Evolutionary conservation across 2,888 invertebrate species (phyloP), one percentile per base, ranked within the genome.

Genomic region (Blastobasis lacticolella): DNA sequence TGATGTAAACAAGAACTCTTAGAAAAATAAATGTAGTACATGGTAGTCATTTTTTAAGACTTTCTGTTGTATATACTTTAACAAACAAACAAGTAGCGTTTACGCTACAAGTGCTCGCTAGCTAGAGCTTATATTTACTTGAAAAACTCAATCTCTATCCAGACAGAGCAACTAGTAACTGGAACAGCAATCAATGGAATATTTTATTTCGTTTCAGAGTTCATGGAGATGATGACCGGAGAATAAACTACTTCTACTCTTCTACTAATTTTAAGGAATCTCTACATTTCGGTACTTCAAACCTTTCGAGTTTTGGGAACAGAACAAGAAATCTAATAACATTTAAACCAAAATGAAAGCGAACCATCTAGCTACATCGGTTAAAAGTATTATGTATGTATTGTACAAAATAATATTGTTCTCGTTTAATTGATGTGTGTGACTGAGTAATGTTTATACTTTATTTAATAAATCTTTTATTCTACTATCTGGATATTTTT

Each of bases 171-270:
- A 23, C 23, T 23, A 23, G 23, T 23, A 23, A 23, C 23, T 23
- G 23, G 23, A 23, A 3, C 23, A 23, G 23, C 3, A 23, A 23
- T 23, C 3, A 23, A 23, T 3, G 23, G 23, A 23, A 23, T 2
- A 23, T 23, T 23, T 1, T 23, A 23, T 23, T 23, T 82, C 86
- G 77, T 94, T 93, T 63, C 92, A 96, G 95, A 96, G 91, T 96
- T 96, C 90, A 96, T 96, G 96, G 96, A 96, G 85, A 96, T 96
- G 96, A 96, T 96, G 96, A 96, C 96, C 61, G 96, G 96, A 83
- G 95, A 95, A 92, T 94, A 94, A 92, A 76, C 69, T 72, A 69
- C 61, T 70, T 71, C 62, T 75, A 76, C 78, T 71, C 80, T 75
- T 76, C 73, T 74, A 66, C 69, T 69, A 76, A 80, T 73, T 78